phyloP scores from a whole-genome alignment of 2,888 invertebrate species.

The Kryphioiulus occultus region DNA sequence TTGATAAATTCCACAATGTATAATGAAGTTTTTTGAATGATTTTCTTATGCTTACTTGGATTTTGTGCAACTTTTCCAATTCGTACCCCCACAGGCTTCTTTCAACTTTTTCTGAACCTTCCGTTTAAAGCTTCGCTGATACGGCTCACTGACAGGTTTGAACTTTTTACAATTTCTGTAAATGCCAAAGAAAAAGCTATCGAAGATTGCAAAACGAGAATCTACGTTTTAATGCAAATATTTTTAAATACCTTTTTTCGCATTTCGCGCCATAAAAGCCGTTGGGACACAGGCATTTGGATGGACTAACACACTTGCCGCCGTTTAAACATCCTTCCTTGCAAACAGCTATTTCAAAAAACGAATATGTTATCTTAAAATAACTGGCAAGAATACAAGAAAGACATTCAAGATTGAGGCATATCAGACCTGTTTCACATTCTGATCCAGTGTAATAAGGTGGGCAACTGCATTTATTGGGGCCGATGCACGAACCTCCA shows the following conservation, averaged over 20 bases:
- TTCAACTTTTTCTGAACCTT: slow-evolving; percentile 44
- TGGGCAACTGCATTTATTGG: slow-evolving; percentile 51
- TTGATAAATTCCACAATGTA: too few relatives aligned
- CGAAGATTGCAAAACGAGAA: neutral
- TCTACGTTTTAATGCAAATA: neutral
- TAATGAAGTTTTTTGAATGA: neutral
- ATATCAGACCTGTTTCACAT: slow-evolving; percentile 46
- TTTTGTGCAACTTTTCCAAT: slow-evolving; percentile 51
- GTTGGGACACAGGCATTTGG: slow-evolving; percentile 50
- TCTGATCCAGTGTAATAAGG: slow-evolving; percentile 43
- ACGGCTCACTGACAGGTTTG: slow-evolving; percentile 48
- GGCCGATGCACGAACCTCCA: slow-evolving; percentile 49
- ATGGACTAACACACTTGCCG: slow-evolving; percentile 49
- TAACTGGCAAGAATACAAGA: neutral
- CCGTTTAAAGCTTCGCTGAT: slow-evolving; percentile 48
- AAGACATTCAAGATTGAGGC: neutral
- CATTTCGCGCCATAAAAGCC: slow-evolving; percentile 50
- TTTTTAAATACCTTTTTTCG: slow-evolving; percentile 49
- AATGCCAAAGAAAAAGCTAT: neutral
- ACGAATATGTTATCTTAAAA: neutral
- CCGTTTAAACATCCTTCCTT: slow-evolving; percentile 49
- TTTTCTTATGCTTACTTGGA: slow-evolving; percentile 43
- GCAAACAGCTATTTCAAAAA: slow-evolving; percentile 41
- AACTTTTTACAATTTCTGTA: slow-evolving; percentile 49
- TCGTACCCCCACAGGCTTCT: slow-evolving; percentile 49